Base-by-base conservation (phyloP, 2,888 invertebrate species). In the Lasioglossum zephyrum region DNA sequence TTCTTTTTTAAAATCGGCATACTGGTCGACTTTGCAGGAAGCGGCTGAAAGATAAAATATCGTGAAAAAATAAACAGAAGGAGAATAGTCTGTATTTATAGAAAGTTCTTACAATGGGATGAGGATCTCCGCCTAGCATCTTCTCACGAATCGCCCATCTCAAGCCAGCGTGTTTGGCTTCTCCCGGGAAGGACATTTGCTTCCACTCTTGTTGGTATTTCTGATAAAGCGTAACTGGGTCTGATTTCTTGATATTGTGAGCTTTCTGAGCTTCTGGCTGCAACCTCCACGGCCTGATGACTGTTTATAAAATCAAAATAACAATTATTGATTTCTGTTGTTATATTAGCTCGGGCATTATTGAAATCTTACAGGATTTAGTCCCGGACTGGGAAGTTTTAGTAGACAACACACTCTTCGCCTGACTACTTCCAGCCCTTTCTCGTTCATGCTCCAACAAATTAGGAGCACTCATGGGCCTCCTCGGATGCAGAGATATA, bases 221-320 rank as follows among this genome's bases (percentile, higher is more conserved):
- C 89, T 98, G 97, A 92, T 98, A 98, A 31, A 98, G 95, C 31
- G 97, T 96, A 0, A 98, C 98, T 31, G 98, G 98, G 94, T 98
- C 98, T 4, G 96, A 96, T 94, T 96, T 96, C 88, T 95, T 92
- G 60, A 84, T 80, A 26, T 26, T 82, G 18, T 82, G 72, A 70
- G 53, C 79, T 84, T 92, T 93, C 31, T 92, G 92, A 11, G 85
- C 95, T 77, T 95, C 95, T 44, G 94, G 92, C 73, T 95, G 95
- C 70, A 95, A 94, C 90, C 95, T 95, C 91, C 96, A 96, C 16
- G 97, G 96, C 93, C 96, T 96, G 81, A 97, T 97, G 94, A 97
- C 97, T 97, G 96, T 63, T 63, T 16, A 16, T 39, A 13, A 39
- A 39, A 69, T 11, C 18, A 4, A 69, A 69, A 36, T 69, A 22